Base-by-base conservation (phyloP, 2,888 invertebrate genomes). In the Eulithis prunata region DNA sequence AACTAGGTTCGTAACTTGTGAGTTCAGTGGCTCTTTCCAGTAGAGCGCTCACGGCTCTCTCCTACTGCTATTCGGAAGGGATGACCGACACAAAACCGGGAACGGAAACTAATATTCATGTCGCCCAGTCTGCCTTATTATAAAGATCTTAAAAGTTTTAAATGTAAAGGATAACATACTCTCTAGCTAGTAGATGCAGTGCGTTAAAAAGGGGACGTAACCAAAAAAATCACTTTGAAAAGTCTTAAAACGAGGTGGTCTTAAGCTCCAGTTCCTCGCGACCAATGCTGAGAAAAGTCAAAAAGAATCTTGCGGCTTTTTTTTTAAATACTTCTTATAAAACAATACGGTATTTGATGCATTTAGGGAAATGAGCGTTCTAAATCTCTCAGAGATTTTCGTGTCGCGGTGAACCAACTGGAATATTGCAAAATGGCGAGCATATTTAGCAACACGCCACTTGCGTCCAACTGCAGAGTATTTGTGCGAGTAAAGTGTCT, bases 1-100 rank as follows among this genome's bases (percentile, higher is more conserved):
- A 59, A 51, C 58, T 51, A 14, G 13, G 38, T 43, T 49, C 49
- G 58, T 59, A 52, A 59, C 58, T 52, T 45, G 28, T 53, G 52
- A 32, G 45, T 32, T 59, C 59, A 59, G 32, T 59, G 58, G 58
- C 58, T 38, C 49, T 28, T 38, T 51, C 38, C 36, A 43, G 11
- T 12, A 21, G 28, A 12, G 21, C 41, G 21, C 51, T 52, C 14
- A 51, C 14, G 41, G 21, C 21, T 41, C 49, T 52, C 21, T 21
- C 12, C 8, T 32, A 45, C 45, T 43, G n/a, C 6, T 28, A 46
- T 28, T 36, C 10, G 4, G 54, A 54, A 14, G 13, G 46, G 52
- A n/a, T 28, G 49, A 21, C 36, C 14, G n/a, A 13, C 10, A 52
- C 28, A 52, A n/a, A 11, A 55, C 21, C 21, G 14, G 10, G 10